Conservation (phyloP, 2,888 invertebrate genomes). For the Cheilosia variabilis region DNA sequence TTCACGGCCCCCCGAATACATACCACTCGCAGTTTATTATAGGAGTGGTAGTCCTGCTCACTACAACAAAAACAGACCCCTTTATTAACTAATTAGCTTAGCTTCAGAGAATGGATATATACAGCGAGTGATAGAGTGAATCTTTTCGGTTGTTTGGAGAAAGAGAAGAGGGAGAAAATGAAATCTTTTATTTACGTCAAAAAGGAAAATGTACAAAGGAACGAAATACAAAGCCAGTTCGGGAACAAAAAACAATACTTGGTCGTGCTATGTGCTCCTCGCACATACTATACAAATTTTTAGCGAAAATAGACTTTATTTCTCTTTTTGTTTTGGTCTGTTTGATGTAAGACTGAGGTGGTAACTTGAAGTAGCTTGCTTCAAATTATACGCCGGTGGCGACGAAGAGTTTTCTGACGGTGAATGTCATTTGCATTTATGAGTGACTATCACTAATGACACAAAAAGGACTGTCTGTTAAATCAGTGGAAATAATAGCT, state of each 20-base stretch:
- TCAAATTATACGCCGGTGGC: not conserved
- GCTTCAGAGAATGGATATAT: conserved; percentile 14
- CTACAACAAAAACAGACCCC: conserved; percentile 35
- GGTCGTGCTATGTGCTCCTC: conserved; percentile 10
- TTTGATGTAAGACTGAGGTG: conserved; percentile 12
- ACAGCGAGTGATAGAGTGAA: conserved; percentile 11
- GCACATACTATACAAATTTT: conserved; percentile 9
- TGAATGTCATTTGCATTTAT: conserved; percentile 39
- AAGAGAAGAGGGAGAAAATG: conserved; percentile 41
- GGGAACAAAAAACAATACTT: conserved; percentile 8
- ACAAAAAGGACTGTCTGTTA: conserved; percentile 20
- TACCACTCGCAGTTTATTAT: conserved; percentile 15
- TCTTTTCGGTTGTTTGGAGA: conserved; percentile 46
- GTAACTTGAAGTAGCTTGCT: not conserved
- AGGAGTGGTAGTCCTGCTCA: conserved; percentile 1
- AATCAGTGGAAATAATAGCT: conserved; percentile 9
- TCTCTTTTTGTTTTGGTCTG: conserved; percentile 34
- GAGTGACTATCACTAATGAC: not conserved
- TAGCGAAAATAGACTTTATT: conserved; percentile 22
- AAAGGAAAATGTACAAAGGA: conserved; percentile 11
- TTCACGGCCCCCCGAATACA: not conserved
- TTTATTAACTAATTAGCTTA: conserved; percentile 67
- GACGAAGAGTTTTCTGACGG: conserved; percentile 1
- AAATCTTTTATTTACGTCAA: conserved; percentile 54
- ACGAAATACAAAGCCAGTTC: conserved; percentile 31